Conservation (phyloP, 53 echinoderm and acorn worm genomes). For the Hippasteria phrygiana region DNA sequence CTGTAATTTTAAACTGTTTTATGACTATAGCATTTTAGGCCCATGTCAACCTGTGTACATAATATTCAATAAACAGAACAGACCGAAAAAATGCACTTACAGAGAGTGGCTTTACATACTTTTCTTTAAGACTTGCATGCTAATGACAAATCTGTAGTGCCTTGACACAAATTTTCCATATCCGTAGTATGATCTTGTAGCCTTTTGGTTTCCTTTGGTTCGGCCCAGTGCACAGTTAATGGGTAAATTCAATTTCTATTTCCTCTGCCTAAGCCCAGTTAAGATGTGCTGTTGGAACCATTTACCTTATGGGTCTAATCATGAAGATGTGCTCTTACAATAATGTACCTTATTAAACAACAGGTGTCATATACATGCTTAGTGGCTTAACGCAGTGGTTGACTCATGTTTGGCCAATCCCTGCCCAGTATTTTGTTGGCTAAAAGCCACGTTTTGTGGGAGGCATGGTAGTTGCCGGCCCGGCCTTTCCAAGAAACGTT, state of each 20-base stretch:
- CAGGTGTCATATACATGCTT: constrained; percentile 29
- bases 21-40: too few relatives aligned
- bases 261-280: constrained; percentile 48
- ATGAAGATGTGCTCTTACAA: neutral
- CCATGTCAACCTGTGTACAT: too few relatives aligned
- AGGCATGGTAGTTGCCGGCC: neutral
- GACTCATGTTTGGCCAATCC: constrained; percentile 5
- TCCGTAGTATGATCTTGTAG: constrained; percentile 11
- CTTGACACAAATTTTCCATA: constrained; percentile 39
- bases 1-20: too few relatives aligned
- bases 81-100: too few relatives aligned
- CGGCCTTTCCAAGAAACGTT: neutral
- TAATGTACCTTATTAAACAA: neutral
- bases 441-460: neutral
- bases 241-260: constrained; percentile 50
- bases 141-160: constrained; percentile 43
- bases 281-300: constrained; percentile 43
- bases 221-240: neutral
- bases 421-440: neutral
- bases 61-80: too few relatives aligned
- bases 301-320: constrained; percentile 41
- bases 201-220: neutral
- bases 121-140: too few relatives aligned
- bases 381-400: constrained; percentile 5
- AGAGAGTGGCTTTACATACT: too few relatives aligned